Base-by-base conservation (phyloP, 2,797 vertebrate genomes). In the Enteromius anoplus region DNA sequence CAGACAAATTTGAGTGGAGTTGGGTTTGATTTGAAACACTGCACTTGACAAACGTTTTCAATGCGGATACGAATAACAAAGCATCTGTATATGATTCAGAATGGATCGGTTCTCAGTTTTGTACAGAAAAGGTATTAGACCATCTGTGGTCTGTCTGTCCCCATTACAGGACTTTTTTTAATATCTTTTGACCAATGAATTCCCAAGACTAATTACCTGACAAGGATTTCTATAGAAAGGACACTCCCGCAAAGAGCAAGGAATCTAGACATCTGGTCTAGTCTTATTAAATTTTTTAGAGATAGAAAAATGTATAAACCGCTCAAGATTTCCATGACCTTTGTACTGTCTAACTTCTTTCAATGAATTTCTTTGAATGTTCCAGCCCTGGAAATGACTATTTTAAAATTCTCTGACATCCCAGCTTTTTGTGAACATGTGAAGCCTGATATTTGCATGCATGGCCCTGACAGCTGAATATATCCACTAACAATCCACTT, bases 21-120 rank as follows among this genome's bases (percentile, higher is more conserved):
- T 3, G 32, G 34, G 70, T 5, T 47, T 64, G 69, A 81, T 73
- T 42, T 62, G 55, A 72, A 62, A 72, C 40, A 37, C 53, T 49
- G 68, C 26, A 2, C 29, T 37, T 72, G 53, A 32, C 55, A 64
- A 47, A n/a, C 12, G 37, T 49, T 47, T 81, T 49, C 19, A 49
- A 47, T 19, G 62, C 3, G 21, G 21, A 62, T 34, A 72, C 34
- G 49, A 51, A 49, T 37, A 64, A 42, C 21, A 10, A 64, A 72
- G 79, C 2, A 4, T 45, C 68, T 62, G 42, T 21, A 49, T 51
- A 49, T 40, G 79, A 51, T 47, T 71, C 26, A 60, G 53, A 62
- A 49, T 8, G 7, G 34, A 23, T 40, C 7, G 2, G 12, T 75
- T 42, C 29, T 64, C 55, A 58, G 14, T 72, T 49, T 62, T 62